Evolutionary conservation across 2,797 vertebrate species (phyloP).

Genomic region (Margarornis squamiger): DNA sequence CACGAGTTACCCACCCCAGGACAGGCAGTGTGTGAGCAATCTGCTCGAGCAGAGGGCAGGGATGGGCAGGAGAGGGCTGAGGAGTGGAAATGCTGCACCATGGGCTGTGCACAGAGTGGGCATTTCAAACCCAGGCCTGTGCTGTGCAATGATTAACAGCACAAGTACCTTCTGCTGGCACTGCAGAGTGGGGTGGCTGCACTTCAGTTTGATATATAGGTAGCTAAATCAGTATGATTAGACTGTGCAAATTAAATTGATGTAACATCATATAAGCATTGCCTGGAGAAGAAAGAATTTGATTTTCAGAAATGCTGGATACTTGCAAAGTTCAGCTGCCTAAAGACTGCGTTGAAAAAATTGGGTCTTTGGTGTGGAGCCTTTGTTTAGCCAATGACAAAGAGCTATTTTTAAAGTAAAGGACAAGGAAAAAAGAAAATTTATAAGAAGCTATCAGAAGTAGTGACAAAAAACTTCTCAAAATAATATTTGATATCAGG

Average conservation of each 20-base stretch:
- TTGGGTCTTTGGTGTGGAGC: background rate
- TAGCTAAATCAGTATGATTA: slow-evolving; percentile 36
- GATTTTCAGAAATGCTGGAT: background rate
- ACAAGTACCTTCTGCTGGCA: background rate
- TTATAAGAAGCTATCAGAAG: background rate
- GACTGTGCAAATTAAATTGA: slow-evolving; percentile 22
- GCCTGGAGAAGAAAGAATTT: slow-evolving; percentile 37
- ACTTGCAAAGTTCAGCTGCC: background rate
- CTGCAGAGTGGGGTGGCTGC: slow-evolving; percentile 9
- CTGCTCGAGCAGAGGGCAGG: background rate
- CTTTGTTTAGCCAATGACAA: background rate
- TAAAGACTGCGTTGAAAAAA: background rate
- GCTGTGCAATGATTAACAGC: background rate
- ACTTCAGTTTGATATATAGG: background rate
- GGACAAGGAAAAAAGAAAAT: background rate
- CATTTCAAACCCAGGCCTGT: background rate
- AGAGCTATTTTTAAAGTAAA: background rate
- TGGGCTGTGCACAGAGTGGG: background rate
- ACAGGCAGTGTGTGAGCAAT: background rate
- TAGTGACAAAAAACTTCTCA: background rate
- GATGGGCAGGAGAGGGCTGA: background rate
- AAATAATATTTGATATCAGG: background rate
- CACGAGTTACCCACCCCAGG: background rate
- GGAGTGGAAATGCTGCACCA: background rate
- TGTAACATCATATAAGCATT: background rate